phyloP scores from a whole-genome alignment of 2,888 invertebrate species.

The Cepaea hortensis region DNA sequence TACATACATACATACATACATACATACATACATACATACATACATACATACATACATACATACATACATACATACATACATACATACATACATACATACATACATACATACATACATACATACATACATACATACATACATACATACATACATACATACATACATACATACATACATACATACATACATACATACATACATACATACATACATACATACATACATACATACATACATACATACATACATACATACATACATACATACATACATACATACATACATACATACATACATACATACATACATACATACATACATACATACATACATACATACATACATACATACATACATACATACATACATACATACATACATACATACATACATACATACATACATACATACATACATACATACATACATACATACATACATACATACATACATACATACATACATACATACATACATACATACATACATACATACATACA shows the following conservation, averaged over 20 bases:
- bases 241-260: background rate
- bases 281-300: background rate
- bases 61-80: constrained; percentile 1
- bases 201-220: constrained; percentile 3
- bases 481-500: background rate
- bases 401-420: constrained; percentile 15
- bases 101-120: constrained; percentile 8
- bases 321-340: background rate
- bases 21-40: constrained; percentile 13
- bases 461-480: background rate
- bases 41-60: constrained; percentile 6
- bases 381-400: constrained; percentile 18
- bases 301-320: background rate
- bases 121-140: constrained; percentile 6
- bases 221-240: background rate
- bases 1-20: constrained; percentile 19
- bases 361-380: constrained; percentile 12
- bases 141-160: constrained; percentile 2
- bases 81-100: background rate
- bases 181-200: constrained; percentile 9
- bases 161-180: background rate
- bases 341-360: constrained; percentile 4
- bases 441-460: background rate
- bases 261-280: constrained; percentile 7
- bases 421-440: constrained; percentile 14